Conservation (phyloP, 1,140 invertebrate genomes). For the Cardiocondyla obscurior region DNA sequence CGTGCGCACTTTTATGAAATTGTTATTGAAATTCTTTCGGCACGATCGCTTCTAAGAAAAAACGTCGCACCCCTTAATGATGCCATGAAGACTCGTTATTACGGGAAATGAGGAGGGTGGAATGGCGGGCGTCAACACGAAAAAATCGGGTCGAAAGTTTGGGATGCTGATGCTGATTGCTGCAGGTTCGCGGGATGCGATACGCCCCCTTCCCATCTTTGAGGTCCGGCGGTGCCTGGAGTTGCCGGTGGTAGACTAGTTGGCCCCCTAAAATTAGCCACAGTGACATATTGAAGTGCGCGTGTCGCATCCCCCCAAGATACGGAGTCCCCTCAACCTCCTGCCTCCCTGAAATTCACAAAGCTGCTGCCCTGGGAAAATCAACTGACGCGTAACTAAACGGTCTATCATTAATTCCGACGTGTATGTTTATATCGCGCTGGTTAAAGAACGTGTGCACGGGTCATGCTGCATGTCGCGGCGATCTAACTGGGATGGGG, state of each 20-base stretch:
- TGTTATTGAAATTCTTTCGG: not conserved
- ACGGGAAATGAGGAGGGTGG: too few species aligned
- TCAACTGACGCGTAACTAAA: slow-evolving; percentile 84
- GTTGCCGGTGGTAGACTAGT: slow-evolving; percentile 43
- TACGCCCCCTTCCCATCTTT: not conserved
- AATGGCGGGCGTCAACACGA: not conserved
- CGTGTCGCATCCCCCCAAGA: slow-evolving; percentile 19
- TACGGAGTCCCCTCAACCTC: not conserved
- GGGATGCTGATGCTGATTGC: not conserved
- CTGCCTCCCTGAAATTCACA: slow-evolving; percentile 45
- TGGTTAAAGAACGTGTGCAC: slow-evolving; percentile 67
- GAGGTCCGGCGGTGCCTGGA: not conserved
- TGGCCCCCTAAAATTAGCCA: slow-evolving; percentile 83
- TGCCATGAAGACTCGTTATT: too few species aligned
- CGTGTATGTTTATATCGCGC: slow-evolving; percentile 81
- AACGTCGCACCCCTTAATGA: too few species aligned
- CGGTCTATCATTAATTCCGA: slow-evolving; percentile 83
- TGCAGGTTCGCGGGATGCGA: not conserved
- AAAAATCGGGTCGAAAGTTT: not conserved
- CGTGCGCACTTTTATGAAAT: not conserved
- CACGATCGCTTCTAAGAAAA: too few species aligned
- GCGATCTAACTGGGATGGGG: not conserved
- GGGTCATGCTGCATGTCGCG: too few species aligned
- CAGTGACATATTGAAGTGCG: slow-evolving; percentile 82
- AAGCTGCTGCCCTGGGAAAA: slow-evolving; percentile 82